phyloP scores from a whole-genome alignment of 1,140 invertebrate species.

The Drosophila kikkawai region DNA sequence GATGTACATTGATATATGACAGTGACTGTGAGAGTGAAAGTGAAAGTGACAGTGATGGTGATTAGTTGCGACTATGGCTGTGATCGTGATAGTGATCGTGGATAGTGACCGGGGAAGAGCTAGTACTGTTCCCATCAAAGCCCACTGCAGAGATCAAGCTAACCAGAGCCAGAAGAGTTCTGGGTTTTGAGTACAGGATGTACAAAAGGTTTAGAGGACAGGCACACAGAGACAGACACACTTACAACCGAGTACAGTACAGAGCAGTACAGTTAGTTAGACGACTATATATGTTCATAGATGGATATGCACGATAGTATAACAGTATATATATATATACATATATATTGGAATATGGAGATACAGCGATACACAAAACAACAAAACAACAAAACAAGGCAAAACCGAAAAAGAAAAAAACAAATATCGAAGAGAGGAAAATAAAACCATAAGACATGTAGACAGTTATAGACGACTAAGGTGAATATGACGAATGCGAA shows the following conservation, averaged over 20 bases:
- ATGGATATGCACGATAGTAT: conserved; percentile 45
- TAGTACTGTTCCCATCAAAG: conserved; percentile 29
- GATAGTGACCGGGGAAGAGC: conserved; percentile 6
- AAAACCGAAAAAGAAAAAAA: conserved; percentile 32
- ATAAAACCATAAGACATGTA: conserved; percentile 38
- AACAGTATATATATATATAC: conserved; percentile 30
- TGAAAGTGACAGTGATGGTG: conserved; percentile 3
- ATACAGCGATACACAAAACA: conserved; percentile 48
- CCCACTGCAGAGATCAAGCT: conserved; percentile 36
- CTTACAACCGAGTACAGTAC: conserved; percentile 51
- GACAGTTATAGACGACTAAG: conserved; percentile 47
- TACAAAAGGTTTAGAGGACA: conserved; percentile 30
- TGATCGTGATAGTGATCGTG: conserved; percentile 20
- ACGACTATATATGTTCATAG: conserved; percentile 40
- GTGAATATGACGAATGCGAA: conserved; percentile 29
- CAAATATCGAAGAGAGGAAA: conserved; percentile 25
- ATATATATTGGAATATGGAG: conserved; percentile 13
- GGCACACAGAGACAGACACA: conserved; percentile 53
- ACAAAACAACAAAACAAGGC: conserved; percentile 47
- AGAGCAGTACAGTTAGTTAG: conserved; percentile 58
- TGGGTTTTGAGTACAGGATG: conserved; percentile 3
- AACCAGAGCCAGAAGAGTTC: conserved; percentile 11
- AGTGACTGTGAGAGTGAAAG: conserved; percentile 28
- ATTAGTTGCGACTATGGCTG: conserved; percentile 15
- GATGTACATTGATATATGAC: conserved; percentile 5